Evolutionary conservation across 2,797 vertebrate genomes (phyloP).

Genomic region (Lemur catta): DNA sequence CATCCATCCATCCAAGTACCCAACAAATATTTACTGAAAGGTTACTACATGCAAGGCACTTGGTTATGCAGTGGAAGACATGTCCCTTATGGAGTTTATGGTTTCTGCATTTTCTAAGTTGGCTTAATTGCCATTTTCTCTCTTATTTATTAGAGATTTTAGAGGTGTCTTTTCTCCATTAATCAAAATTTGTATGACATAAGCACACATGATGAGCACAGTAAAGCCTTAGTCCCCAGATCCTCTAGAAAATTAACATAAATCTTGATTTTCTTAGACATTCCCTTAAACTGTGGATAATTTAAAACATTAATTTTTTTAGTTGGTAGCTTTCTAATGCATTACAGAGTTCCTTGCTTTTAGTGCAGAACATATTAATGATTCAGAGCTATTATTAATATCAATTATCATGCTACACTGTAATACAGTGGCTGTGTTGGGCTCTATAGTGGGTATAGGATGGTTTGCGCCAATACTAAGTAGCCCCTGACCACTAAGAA

Average conservation of each 20-base stretch:
- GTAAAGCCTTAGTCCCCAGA: neutral
- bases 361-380: neutral
- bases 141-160: constrained; percentile 33
- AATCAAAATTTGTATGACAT: neutral
- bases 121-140: neutral
- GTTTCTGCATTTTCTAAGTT: constrained; percentile 16
- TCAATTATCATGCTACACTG: neutral
- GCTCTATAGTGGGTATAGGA: neutral
- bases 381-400: neutral
- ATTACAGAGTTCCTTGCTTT: neutral
- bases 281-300: neutral
- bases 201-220: neutral
- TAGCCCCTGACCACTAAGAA: neutral
- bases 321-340: neutral
- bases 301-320: constrained; percentile 36
- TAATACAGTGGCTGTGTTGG: neutral
- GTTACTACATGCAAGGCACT: neutral
- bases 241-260: constrained; percentile 20
- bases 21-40: neutral
- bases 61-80: neutral
- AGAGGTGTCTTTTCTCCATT: constrained; percentile 14
- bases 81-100: neutral
- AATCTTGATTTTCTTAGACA: neutral
- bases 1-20: neutral
- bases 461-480: neutral